Base-by-base conservation (phyloP, 2,113 vertebrate genomes). In the Rallus limicola region DNA sequence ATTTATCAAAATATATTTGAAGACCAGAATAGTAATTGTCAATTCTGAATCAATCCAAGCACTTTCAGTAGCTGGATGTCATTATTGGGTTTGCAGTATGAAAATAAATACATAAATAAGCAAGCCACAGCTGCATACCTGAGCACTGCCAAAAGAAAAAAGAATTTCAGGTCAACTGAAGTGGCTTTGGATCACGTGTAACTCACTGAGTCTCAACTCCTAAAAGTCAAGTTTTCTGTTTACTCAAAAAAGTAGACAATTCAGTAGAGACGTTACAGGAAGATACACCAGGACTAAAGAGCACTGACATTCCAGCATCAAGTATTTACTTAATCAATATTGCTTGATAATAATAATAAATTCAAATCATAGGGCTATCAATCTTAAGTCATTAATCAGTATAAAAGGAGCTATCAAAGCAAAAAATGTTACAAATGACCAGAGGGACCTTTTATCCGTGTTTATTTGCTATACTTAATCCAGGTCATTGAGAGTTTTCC, bases 1-100 rank as follows among this genome's bases (percentile, higher is more conserved):
- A 83, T 86, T 90, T 85, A 83, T 86, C 95, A 94, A 92, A 93
- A 91, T 65, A 24, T 78, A 56, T 72, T 56, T 85, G 70, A 90
- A 92, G 65, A 93, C 46, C 50, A 69, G 52, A 90, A 87, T 52
- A 89, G 18, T 71, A 85, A 87, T 42, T 70, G 29, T 42, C 42
- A 87, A 42, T 82, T 91, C 72, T 64, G 19, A 92, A 79, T 88
- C 69, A 77, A 52, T 86, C 26, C 38, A 77, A 93, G 86, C 50
- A 69, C 21, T 68, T 84, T 91, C 74, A 48, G 28, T 48, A 55
- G 65, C 36, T 81, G 33, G 34, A 76, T 5, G 0, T n/a, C 5
- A 48, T 68, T 83, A 82, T 92, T 71, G 81, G n/a, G 33, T 40
- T 93, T 82, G 40, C 19, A 82, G 67, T 58, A 34, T 44, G 25